These are phyloP conservation scores for Axis porcinus DNA, from an alignment of 2,113 vertebrate species.

Conservation along the genomic window DNA sequence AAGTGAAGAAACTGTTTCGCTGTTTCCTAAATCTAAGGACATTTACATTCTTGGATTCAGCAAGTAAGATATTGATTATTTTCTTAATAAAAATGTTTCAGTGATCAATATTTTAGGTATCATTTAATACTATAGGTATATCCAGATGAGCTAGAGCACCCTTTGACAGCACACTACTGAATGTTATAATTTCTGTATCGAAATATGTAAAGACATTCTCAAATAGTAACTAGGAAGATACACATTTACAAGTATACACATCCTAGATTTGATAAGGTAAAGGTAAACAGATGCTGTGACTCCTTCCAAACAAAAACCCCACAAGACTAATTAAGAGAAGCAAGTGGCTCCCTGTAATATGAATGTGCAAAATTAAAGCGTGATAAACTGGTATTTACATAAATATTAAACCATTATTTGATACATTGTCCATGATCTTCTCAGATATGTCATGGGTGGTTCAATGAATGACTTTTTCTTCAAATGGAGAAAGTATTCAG, in stretches of 20 bases:
- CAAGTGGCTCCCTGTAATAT: constrained; percentile 69
- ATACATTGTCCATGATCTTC: constrained; percentile 70
- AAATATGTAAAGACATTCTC: constrained; percentile 80
- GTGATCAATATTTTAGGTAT: constrained; percentile 81
- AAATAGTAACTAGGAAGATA: constrained; percentile 82
- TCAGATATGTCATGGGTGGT: constrained; percentile 63
- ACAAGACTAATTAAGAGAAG: constrained; percentile 73
- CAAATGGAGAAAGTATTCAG: constrained; percentile 62
- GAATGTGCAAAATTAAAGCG: constrained; percentile 83
- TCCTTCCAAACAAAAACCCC: constrained; percentile 80
- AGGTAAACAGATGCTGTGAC: constrained; percentile 78
- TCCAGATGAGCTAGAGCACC: constrained; percentile 82
- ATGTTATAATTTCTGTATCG: constrained; percentile 78
- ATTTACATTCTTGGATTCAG: background rate
- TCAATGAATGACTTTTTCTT: constrained; percentile 42
- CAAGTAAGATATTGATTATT: background rate
- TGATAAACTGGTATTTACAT: constrained; percentile 81
- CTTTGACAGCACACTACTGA: constrained; percentile 69
- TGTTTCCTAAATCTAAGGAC: background rate
- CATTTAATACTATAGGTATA: constrained; percentile 79
- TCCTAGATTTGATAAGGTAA: constrained; percentile 77
- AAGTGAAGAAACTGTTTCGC: background rate
- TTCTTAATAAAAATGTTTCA: constrained; percentile 83
- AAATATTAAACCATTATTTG: constrained; percentile 78
- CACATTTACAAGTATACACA: constrained; percentile 65